Base-by-base conservation (phyloP, 2,113 vertebrate genomes). In the Burhinus oedicnemus region DNA sequence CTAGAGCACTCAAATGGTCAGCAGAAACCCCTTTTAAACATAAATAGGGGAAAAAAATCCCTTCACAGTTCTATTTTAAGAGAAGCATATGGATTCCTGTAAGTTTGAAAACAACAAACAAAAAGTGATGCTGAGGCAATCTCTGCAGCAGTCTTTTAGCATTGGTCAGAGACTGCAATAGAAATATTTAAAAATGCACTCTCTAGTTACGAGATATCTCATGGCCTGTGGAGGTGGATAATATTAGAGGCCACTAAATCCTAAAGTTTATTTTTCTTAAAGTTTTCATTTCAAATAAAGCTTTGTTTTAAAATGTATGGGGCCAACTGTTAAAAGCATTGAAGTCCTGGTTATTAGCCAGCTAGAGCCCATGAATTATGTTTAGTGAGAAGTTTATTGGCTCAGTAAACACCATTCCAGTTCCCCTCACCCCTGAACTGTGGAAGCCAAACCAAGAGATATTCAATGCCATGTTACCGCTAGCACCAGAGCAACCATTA, bases 361-460 rank as follows among this genome's bases (percentile, higher is more conserved):
- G 94, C 94, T 70, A 96, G 87, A 97, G 91, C 84, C 87, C 90
- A 96, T 97, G 95, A 97, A 96, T 97, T 97, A 95, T 95, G 95
- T 97, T 97, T 97, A 97, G 97, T 93, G 96, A 97, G 97, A 97
- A 97, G 94, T 97, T 97, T 97, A 97, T 97, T 96, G 94, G 96
- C 93, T 97, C 97, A 95, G 97, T 97, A 97, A 97, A 97, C 97
- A 97, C 95, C 91, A 85, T 95, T 96, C 78, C 96, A 95, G 91
- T 90, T 97, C 75, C 94, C 78, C 91, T 96, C 93, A 68, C 89
- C 91, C 91, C 91, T 88, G 78, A 96, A 92, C 90, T 27, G 34
- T 90, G 82, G 87, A 95, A 93, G 84, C 85, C 89, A 92, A 96
- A 97, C 78, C 82, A 86, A 86, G 93, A 95, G 87, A 96, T 76